Evolutionary conservation across 2,888 invertebrate species (phyloP), one percentile per base, ranked within the genome.

Genomic region (Myopa tessellatipennis): DNA sequence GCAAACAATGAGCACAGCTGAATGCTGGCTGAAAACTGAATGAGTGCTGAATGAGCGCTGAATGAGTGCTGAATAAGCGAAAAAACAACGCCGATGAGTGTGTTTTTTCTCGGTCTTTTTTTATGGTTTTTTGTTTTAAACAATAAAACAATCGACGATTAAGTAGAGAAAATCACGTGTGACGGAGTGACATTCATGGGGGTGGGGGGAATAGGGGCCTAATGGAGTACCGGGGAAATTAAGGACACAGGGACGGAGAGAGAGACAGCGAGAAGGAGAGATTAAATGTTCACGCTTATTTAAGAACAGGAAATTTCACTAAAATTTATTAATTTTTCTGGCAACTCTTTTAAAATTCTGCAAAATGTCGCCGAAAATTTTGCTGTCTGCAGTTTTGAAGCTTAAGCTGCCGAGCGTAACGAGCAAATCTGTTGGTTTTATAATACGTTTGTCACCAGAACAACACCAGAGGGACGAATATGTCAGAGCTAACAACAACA

Each of bases 391-490:
- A 10, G 10, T 55, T 55, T n/a, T 55, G 5, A 55, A 55, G 14
- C 14, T 55, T 50, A 50, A 50, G 55, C 55, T 55, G n/a, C 55
- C 14, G n/a, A 55, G n/a, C 16, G 55, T n/a, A 55, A 12, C 55
- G 16, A 16, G 16, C 16, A n/a, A 55, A 55, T 55, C 10, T 10
- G 38, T 67, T 67, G 36, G 67, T 67, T 67, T 34, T 5, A 14
- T 16, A 67, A 67, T 38, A 38, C 67, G n/a, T 55, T 55, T 55
- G 55, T 55, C 55, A n/a, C 55, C 55, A 45, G 55, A 55, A 55
- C 55, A 55, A 55, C 55, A 55, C 55, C 55, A 12, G 16, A 55
- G 55, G 55, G 55, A 55, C 55, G n/a, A 14, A 4, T 55, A n/a
- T 3, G 38, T 67, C 67, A 67, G 14, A 16, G 5, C 55, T n/a